Percentiles rank a stretch among this genome's conserved stretches.
Evolutionary conservation across 2,113 vertebrate genomes (phyloP).

Genomic region (Numenius arquata): DNA sequence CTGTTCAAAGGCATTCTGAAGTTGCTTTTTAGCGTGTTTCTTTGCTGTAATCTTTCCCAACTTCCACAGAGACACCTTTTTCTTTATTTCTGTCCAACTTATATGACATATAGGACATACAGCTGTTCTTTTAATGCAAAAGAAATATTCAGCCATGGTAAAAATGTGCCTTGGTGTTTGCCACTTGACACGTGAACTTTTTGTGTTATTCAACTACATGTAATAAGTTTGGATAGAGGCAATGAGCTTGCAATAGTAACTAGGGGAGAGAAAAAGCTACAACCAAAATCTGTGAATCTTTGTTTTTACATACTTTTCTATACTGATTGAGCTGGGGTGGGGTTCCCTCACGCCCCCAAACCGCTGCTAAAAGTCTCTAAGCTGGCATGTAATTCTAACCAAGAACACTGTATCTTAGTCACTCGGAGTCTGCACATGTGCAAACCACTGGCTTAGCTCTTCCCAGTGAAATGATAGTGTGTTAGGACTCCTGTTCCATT

Average conservation of each 20-base stretch:
- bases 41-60: neutral
- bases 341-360: neutral
- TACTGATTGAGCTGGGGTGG: neutral
- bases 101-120: neutral
- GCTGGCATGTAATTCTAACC: neutral
- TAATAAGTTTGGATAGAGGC: fast-evolving
- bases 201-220: neutral
- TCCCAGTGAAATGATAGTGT: neutral
- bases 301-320: neutral
- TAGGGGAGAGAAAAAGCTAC: neutral
- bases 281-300: neutral
- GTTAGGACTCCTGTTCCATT: neutral
- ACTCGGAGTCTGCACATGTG: neutral
- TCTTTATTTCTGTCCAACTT: neutral
- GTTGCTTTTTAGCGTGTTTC: neutral
- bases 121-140: neutral
- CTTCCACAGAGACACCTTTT: neutral
- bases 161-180: neutral
- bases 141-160: neutral
- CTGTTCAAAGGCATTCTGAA: neutral
- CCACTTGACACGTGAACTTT: neutral
- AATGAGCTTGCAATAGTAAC: neutral
- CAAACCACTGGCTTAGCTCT: neutral
- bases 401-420: neutral
- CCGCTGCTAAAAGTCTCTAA: neutral